Evolutionary conservation across 2,797 vertebrate genomes (phyloP), one percentile per base, ranked within the genome.

Genomic region (Enteromius trimaculatus): DNA sequence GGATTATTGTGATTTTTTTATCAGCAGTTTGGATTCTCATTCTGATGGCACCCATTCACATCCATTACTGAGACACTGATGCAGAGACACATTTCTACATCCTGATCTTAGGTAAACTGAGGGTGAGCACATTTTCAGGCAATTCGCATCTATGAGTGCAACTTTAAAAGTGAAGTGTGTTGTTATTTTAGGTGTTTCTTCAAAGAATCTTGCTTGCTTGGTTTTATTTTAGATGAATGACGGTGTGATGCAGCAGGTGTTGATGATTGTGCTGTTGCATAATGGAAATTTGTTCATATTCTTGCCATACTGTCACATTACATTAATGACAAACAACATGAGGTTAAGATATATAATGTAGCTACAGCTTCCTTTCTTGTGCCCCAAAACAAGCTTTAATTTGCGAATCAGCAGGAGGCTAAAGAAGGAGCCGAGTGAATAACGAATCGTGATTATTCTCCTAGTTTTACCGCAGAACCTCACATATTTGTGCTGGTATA

Each of bases 391-490:
- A 26, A 14, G 7, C 64, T 69, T 39, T 14, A 11, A 6, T 53
- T 53, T 37, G 62, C 53, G 21, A 42, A n/a, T 39, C n/a, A 14
- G 31, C 65, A 17, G 64, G 42, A 39, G 72, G 31, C 5, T 58
- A 76, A 39, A 76, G 31, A 53, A 10, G 13, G 55, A 53, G n/a
- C 13, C 0, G 34, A 55, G 34, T 55, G 23, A 80, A 47, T 80
- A 31, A 44, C 26, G 49, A 19, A 19, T 11, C 11, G 3, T 75
- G 29, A 13, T 2, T 68, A 21, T 58, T 55, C 2, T 69, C 6
- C 72, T 90, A 89, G 90, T 87, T 91, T 85, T 77, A 90, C 90
- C 85, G 55, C 89, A 91, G 90, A 88, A 83, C 90, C 90, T 93
- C 85, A 83, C 86, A 89, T 89, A 89, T 89, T 87, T 91, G 91